These are phyloP conservation scores for Theristicus caerulescens DNA, from an alignment of 2,113 vertebrate species.

Conservation along the genomic window DNA sequence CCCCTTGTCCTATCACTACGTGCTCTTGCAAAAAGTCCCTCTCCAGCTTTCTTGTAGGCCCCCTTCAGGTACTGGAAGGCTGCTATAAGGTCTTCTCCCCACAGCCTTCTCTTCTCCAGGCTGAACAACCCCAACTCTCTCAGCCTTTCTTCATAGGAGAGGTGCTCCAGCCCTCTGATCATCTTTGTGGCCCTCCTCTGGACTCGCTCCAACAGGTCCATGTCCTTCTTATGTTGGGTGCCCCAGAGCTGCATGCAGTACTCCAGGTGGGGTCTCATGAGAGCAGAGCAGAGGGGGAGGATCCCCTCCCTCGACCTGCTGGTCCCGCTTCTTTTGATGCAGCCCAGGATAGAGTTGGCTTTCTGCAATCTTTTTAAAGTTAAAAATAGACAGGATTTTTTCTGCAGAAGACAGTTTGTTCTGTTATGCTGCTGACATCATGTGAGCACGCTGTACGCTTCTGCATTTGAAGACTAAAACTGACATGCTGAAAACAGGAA, in stretches of 20 bases:
- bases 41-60: too few species aligned
- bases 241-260: background rate
- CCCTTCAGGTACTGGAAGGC: too few species aligned
- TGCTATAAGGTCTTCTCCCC: too few species aligned
- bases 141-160: background rate
- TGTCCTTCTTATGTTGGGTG: background rate
- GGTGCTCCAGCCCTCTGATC: background rate
- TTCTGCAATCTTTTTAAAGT: background rate
- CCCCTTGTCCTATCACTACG: too few species aligned
- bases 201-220: background rate
- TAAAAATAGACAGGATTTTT: slow-evolving; percentile 38
- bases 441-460: background rate
- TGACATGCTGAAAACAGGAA: background rate
- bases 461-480: slow-evolving; percentile 4
- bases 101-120: too few species aligned
- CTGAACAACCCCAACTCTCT: background rate
- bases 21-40: too few species aligned
- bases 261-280: too few species aligned
- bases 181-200: background rate
- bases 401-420: slow-evolving; percentile 20
- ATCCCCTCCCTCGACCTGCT: background rate
- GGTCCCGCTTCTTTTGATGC: background rate
- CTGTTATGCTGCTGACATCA: slow-evolving; percentile 13
- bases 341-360: background rate
- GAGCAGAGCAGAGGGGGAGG: background rate